Conservation (phyloP, 2,797 vertebrate species). For the Vireo griseus region DNA sequence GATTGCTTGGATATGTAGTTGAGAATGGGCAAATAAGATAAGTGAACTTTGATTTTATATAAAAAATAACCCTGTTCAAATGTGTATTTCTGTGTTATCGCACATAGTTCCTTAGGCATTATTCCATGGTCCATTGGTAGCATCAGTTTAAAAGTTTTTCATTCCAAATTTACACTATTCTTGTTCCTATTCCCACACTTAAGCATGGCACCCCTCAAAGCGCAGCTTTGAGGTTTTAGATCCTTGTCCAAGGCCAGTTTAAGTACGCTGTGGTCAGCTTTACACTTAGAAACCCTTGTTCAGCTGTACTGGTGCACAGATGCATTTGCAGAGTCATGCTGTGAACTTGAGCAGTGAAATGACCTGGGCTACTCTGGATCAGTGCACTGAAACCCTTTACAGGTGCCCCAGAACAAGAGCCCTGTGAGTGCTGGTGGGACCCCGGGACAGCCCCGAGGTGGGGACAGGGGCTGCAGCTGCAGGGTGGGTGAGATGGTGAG, state of each 20-base stretch:
- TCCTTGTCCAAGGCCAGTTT: background rate
- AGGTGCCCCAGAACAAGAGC: rapidly evolving
- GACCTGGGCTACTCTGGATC: background rate
- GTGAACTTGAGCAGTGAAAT: background rate
- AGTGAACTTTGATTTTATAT: background rate
- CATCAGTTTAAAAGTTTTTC: background rate
- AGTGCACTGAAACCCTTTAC: background rate
- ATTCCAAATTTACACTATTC: rapidly evolving
- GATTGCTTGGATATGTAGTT: background rate
- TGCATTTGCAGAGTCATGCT: background rate
- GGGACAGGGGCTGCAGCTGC: background rate
- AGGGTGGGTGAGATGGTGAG: background rate
- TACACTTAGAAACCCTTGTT: background rate
- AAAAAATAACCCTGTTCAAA: background rate
- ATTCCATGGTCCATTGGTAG: background rate
- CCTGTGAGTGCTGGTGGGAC: background rate
- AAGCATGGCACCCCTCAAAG: background rate
- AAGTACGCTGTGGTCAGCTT: background rate
- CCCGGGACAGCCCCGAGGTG: background rate
- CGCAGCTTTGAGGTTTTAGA: background rate
- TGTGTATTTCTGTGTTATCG: background rate
- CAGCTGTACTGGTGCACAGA: rapidly evolving
- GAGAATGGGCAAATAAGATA: background rate
- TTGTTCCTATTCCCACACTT: background rate
- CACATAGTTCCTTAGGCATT: background rate